A percentile compares a stretch with the other conserved stretches of the same genome.
These are phyloP conservation scores for Amblyraja radiata DNA, from an alignment of 2,797 vertebrate genomes.

Conservation along the genomic window DNA sequence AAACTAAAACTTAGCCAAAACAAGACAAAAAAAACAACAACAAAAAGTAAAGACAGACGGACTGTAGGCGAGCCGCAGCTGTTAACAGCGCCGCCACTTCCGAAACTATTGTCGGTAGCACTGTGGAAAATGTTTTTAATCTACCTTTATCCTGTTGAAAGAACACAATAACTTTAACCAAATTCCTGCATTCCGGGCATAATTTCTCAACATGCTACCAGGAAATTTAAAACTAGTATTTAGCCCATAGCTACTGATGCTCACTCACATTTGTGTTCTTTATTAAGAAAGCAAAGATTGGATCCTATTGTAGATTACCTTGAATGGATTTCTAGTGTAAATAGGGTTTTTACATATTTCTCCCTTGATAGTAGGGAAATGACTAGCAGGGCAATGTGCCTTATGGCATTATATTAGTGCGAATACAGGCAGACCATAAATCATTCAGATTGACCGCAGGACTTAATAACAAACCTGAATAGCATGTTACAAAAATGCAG, in stretches of 20 bases:
- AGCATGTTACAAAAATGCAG: conserved; percentile 5
- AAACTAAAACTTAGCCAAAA: too few relatives aligned
- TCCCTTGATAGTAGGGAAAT: background rate
- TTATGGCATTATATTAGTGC: background rate
- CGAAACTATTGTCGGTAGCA: too few relatives aligned
- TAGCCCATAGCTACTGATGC: background rate
- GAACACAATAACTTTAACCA: background rate
- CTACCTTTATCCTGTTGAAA: background rate
- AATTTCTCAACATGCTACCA: background rate
- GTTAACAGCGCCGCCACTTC: too few relatives aligned
- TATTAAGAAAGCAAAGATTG: background rate
- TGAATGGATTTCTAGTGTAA: background rate
- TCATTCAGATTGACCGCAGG: conserved; percentile 9
- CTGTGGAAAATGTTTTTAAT: background rate
- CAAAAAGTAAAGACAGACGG: too few relatives aligned
- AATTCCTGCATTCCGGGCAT: background rate
- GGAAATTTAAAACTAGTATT: background rate
- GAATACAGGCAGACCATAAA: conserved; percentile 21
- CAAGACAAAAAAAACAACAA: too few relatives aligned
- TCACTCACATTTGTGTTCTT: background rate
- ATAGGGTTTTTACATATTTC: background rate
- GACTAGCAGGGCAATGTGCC: background rate
- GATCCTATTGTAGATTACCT: background rate
- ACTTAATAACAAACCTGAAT: conserved; percentile 22
- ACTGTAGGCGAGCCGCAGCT: too few relatives aligned